Conservation (phyloP, 2,888 invertebrate genomes). For the Callosobruchus maculatus region DNA sequence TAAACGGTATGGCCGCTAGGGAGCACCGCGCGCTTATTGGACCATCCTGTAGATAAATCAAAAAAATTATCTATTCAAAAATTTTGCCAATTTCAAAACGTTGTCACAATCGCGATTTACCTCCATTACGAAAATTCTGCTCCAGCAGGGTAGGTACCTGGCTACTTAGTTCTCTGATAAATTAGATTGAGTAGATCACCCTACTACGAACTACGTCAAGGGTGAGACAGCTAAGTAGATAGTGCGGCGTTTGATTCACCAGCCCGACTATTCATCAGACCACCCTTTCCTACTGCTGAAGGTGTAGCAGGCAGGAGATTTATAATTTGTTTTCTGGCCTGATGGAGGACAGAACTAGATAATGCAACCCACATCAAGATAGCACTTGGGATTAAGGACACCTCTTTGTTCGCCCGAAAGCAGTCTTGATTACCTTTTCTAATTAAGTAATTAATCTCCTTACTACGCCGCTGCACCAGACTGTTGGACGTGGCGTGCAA, state of each 20-base stretch:
- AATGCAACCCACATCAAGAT: constrained; percentile 23
- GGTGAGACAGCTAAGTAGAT: not conserved
- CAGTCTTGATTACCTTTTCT: constrained; percentile 16
- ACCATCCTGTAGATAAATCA: no score
- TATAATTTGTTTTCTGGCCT: constrained; percentile 19
- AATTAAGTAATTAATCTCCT: constrained; percentile 16
- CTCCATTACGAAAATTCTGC: no score
- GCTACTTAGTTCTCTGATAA: not conserved
- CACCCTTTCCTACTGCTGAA: not conserved
- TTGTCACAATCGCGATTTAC: no score
- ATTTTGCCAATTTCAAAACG: no score
- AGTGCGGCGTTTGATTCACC: not conserved
- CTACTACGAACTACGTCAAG: not conserved
- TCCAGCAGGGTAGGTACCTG: no score
- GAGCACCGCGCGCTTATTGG: no score
- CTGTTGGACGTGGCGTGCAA: not conserved
- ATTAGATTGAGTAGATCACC: not conserved
- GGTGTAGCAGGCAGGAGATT: constrained; percentile 14
- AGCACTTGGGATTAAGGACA: constrained; percentile 13
- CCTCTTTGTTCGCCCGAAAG: constrained; percentile 16
- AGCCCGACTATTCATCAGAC: not conserved
- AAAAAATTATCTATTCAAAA: no score
- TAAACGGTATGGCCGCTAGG: no score
- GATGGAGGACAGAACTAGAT: constrained; percentile 16
- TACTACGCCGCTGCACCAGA: not conserved